Evolutionary conservation across 2,888 invertebrate species (phyloP).

Genomic region (Diarsia mendica): DNA sequence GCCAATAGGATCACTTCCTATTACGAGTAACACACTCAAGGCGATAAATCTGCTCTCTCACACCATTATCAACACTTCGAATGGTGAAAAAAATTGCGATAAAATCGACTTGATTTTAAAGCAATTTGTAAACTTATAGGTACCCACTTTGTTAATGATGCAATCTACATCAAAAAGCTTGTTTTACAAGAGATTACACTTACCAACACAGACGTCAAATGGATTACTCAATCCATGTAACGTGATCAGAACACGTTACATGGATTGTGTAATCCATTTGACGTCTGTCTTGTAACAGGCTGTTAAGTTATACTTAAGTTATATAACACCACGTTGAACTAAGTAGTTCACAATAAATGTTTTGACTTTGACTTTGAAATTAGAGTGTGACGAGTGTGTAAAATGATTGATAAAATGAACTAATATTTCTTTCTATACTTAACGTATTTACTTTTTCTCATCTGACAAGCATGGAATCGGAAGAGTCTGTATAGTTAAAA

Average conservation of each 20-base stretch:
- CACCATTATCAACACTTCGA: background rate
- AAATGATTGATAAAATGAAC: too few relatives aligned
- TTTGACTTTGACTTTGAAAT: too few relatives aligned
- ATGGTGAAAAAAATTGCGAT: background rate
- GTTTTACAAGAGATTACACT: conserved; percentile 14
- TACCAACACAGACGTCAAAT: conserved; percentile 12
- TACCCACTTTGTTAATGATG: conserved; percentile 14
- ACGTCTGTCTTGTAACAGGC: too few relatives aligned
- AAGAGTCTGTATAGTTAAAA: too few relatives aligned
- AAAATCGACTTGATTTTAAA: conserved; percentile 16
- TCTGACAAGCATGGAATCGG: too few relatives aligned
- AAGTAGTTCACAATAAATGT: too few relatives aligned
- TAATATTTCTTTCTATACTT: too few relatives aligned
- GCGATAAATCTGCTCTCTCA: background rate
- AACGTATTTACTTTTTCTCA: too few relatives aligned
- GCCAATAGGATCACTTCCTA: background rate
- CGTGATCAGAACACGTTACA: background rate
- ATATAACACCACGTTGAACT: too few relatives aligned
- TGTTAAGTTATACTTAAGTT: too few relatives aligned
- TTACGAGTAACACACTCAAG: background rate
- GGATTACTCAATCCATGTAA: conserved; percentile 11
- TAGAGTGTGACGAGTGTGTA: too few relatives aligned
- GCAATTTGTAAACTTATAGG: conserved; percentile 17
- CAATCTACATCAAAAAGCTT: conserved; percentile 21
- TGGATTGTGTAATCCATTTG: too few relatives aligned